Base-by-base conservation (phyloP, 2,113 vertebrate species). In the Bagarius yarrelli region DNA sequence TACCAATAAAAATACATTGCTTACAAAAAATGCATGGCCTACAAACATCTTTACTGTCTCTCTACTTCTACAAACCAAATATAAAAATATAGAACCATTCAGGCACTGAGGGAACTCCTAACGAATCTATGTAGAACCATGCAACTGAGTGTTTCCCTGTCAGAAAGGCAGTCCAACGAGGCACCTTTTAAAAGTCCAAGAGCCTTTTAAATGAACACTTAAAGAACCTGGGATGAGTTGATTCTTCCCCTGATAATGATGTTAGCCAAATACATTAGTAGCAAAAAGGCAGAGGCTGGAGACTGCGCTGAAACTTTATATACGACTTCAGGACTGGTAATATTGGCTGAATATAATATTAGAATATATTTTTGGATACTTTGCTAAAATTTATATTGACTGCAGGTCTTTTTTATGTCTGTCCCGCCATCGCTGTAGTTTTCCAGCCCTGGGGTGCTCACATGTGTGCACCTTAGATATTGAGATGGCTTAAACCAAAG, bases 241-340 rank as follows among this genome's bases (percentile, higher is more conserved):
- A 71, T 44, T 52, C 47, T 71, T 52, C 47, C 69, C 18, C 1
- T 71, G n/a, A 71, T 71, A 71, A 71, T 16, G 23, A 71, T 71
- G 47, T 71, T 71, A 71, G 69, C 23, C 47, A 30, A 71, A 71
- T 71, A 71, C 69, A 53, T 71, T 30, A 71, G 69, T 30, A 71
- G 69, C 47, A 71, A 71, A 52, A 52, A 71, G 44, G n/a, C 69
- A 50, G 66, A 47, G 40, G n/a, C 67, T 70, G 40, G 67, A 70
- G 69, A 21, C 16, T 30, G 69, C 69, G 19, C 27, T 71, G 69
- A 71, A 71, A 71, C 69, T 71, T 71, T 71, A 71, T 71, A 71
- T 71, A 52, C 25, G 9, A 71, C 44, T 25, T 25, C 47, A 71
- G 69, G 52, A 47, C 40, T 25, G 47, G 47, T 52, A 4, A 11